Percentiles rank a stretch among this genome's conserved stretches.
Evolutionary conservation across 2,797 vertebrate genomes (phyloP).

Genomic region (Macrochelys suwanniensis): DNA sequence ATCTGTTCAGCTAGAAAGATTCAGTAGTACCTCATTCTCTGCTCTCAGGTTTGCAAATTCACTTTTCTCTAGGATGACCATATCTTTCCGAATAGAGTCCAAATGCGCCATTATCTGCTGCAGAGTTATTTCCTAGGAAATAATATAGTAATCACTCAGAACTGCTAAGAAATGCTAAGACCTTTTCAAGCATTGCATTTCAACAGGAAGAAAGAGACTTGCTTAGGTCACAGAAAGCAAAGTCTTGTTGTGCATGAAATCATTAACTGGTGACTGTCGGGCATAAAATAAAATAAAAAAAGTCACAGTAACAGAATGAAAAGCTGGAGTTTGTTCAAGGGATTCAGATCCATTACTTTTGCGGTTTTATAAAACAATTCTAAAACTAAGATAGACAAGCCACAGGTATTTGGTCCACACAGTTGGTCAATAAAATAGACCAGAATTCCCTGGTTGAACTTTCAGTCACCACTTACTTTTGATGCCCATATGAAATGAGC

Average conservation of each 20-base stretch:
- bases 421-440: not conserved
- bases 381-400: not conserved
- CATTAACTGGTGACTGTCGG: not conserved
- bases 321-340: not conserved
- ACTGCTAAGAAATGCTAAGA: not conserved
- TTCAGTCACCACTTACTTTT: not conserved
- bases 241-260: not conserved
- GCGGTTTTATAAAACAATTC: not conserved
- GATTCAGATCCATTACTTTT: not conserved
- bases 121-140: slow-evolving; percentile 89
- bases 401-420: not conserved
- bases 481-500: not conserved
- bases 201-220: not conserved
- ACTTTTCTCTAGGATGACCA: slow-evolving; percentile 99
- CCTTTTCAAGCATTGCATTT: not conserved
- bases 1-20: not conserved
- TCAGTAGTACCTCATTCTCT: slow-evolving; percentile 89
- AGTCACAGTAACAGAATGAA: not conserved
- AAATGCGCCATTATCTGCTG: slow-evolving; percentile 96
- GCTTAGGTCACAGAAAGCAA: not conserved
- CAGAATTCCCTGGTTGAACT: not conserved
- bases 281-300: not conserved
- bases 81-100: slow-evolving; percentile 96
- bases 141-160: slow-evolving; percentile 30
- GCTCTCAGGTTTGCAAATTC: slow-evolving; percentile 95